Base-by-base conservation (phyloP, 2,797 vertebrate species). In the Sardinella longiceps region DNA sequence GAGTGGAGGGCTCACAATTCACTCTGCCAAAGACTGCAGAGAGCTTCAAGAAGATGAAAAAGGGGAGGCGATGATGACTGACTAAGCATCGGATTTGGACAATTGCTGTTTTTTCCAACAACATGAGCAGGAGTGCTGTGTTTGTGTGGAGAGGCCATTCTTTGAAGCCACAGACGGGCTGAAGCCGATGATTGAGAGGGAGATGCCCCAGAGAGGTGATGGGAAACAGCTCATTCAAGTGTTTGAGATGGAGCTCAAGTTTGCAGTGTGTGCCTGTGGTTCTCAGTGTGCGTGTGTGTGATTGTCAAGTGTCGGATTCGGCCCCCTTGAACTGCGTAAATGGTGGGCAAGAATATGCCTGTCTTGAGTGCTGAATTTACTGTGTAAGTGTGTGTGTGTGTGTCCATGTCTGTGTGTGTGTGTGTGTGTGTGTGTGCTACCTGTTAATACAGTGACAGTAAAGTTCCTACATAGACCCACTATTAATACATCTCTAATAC, bases 221-320 rank as follows among this genome's bases (percentile, higher is more conserved):
- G 10, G 15, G 43, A 77, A 77, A 77, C 70, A 23, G 33, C 20
- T 10, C 33, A 43, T 18, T 77, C 37, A 23, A 39, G 70, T 23
- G 33, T 43, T 77, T 39, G 20, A 77, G 63, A 37, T 28, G 15
- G 63, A 77, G n/a, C 33, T 23, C 12, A 77, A 43, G 37, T 53
- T 53, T 23, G 18, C 51, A 2, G 18, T 10, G 37, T 23, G 33
- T 18, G 33, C 70, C 5, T 23, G 63, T 43, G 20, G 70, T 23
- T 43, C 33, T 77, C 70, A 77, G 70, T 39, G 66, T 74, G 66
- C 43, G 70, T 77, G 70, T 74, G 66, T 77, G 70, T 77, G 70
- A 77, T 77, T 43, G 70, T 39, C 15, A 23, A 20, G 70, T 77
- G 15, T 77, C 18, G n/a, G n/a, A n/a, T n/a, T n/a, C n/a, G 20